phyloP scores from a whole-genome alignment of 92 coral and sea anemone species.

The Nematostella vectensis region DNA sequence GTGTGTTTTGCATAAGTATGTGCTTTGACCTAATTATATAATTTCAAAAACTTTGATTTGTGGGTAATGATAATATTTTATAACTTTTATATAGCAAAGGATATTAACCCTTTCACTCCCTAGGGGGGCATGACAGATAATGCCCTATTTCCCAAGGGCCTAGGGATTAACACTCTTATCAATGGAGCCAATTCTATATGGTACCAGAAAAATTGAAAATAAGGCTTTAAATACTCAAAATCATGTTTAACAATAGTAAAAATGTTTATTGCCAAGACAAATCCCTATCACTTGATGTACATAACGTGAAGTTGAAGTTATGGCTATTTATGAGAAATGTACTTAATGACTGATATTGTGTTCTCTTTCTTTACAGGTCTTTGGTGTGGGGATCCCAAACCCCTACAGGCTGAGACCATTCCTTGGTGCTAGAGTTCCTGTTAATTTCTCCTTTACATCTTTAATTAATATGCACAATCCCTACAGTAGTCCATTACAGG shows the following conservation, averaged over 20 bases:
- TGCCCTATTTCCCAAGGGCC: neutral
- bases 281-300: too few species aligned
- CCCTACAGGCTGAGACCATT: conserved; percentile 98
- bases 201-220: too few species aligned
- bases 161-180: neutral
- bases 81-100: too few species aligned
- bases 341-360: too few species aligned
- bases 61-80: too few species aligned
- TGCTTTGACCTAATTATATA: too few species aligned
- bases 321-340: too few species aligned
- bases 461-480: conserved; percentile 96
- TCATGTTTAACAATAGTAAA: neutral
- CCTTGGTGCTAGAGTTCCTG: conserved; percentile 90
- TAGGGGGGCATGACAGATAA: neutral
- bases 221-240: too few species aligned
- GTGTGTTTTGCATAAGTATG: too few species aligned
- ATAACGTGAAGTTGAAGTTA: too few species aligned
- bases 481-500: conserved; percentile 74
- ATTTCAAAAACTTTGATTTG: too few species aligned
- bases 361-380: conserved; percentile 54
- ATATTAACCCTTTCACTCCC: neutral
- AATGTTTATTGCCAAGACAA: neutral
- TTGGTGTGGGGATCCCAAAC: conserved; percentile 92
- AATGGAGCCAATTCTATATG: neutral
- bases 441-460: conserved; percentile 80